Percentiles rank a stretch among this genome's conserved stretches.
These are phyloP conservation scores for Drosophila quasianomalipes DNA, from an alignment of 2,888 invertebrate genomes.

Conservation along the genomic window DNA sequence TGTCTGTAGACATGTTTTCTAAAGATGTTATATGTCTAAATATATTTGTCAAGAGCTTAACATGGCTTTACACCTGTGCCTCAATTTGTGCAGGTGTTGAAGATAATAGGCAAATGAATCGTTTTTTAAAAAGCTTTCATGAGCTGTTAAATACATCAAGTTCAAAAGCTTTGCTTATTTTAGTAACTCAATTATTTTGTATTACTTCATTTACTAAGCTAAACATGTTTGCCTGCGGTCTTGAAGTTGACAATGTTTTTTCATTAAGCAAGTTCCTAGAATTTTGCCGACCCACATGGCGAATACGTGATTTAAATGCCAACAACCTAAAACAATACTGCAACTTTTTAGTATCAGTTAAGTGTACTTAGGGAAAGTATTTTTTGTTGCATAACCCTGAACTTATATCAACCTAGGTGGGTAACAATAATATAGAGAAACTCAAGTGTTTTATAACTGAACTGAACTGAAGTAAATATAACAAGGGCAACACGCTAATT, in stretches of 20 bases:
- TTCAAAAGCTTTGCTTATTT: conserved; percentile 10
- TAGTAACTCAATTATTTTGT: conserved; percentile 5
- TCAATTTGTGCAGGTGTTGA: conserved; percentile 15
- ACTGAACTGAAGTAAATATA: background rate
- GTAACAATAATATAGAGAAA: background rate
- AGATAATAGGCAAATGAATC: background rate
- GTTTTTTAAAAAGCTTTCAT: conserved; percentile 10
- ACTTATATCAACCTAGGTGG: background rate
- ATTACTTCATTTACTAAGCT: conserved; percentile 27
- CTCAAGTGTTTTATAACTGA: background rate
- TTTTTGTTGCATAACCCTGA: background rate
- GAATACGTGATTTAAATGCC: conserved; percentile 43
- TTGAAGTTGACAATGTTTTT: conserved; percentile 34
- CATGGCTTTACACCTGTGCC: background rate
- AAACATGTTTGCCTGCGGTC: conserved; percentile 42
- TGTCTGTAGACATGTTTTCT: background rate
- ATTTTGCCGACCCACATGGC: conserved; percentile 11
- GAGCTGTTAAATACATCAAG: background rate
- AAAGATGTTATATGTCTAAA: background rate
- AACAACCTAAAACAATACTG: conserved; percentile 27
- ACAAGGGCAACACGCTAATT: background rate
- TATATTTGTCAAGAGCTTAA: background rate
- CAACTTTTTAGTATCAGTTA: conserved; percentile 16
- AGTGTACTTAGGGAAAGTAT: background rate
- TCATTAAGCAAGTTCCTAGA: conserved; percentile 46